phyloP scores from a whole-genome alignment of 1,140 invertebrate genomes.

The Hormaphis cornu region DNA sequence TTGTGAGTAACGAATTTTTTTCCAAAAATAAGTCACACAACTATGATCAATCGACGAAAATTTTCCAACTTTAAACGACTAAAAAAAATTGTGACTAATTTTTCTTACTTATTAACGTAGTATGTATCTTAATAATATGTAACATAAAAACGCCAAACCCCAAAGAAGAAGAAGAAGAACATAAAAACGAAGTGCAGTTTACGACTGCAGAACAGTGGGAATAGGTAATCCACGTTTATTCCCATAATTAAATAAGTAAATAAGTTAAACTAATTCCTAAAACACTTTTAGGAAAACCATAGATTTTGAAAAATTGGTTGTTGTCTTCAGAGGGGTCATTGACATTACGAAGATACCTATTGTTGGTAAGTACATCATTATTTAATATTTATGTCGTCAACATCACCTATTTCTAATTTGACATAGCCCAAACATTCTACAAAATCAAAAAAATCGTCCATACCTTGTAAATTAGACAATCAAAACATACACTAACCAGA shows the following conservation, averaged over 20 bases:
- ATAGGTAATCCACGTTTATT: slow-evolving; percentile 10
- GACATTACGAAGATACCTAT: background rate
- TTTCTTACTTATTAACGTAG: no score
- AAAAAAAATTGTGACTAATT: no score
- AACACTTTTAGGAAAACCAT: slow-evolving; percentile 1
- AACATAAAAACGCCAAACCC: no score
- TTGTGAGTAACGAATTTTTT: no score
- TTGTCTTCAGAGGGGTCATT: background rate
- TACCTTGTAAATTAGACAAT: background rate
- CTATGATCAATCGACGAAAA: no score
- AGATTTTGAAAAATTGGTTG: background rate
- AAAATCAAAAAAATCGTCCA: background rate
- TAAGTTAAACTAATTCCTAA: background rate
- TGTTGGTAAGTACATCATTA: background rate
- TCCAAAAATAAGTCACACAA: no score
- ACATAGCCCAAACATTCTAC: background rate
- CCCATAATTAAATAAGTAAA: background rate
- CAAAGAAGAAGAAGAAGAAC: no score
- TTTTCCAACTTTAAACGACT: no score
- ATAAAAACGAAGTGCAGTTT: slow-evolving; percentile 1
- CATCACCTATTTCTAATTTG: background rate
- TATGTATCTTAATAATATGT: no score
- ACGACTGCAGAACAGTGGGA: background rate
- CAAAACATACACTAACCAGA: background rate
- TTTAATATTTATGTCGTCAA: no score